These are phyloP conservation scores for Macrosoma leucophasiata DNA, from an alignment of 2,888 invertebrate species.

Conservation along the genomic window DNA sequence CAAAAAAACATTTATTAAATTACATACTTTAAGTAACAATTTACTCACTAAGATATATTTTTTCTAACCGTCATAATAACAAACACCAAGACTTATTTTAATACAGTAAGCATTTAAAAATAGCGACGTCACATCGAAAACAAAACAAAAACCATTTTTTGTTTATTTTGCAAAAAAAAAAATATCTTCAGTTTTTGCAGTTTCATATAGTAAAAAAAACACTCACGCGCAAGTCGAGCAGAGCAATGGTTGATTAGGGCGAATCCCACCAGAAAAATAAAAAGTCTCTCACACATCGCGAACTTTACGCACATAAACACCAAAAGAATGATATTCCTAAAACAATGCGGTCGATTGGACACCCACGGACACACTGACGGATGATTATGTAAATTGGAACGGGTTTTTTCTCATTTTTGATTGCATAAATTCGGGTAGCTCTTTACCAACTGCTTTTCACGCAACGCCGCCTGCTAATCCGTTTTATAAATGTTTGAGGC, in stretches of 20 bases:
- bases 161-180: no score
- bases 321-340: no score
- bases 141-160: no score
- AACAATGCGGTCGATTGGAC: constrained; percentile 33
- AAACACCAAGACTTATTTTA: no score
- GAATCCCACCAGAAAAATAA: constrained; percentile 39
- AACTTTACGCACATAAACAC: constrained; percentile 25
- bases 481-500: constrained; percentile 46
- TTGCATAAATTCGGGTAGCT: constrained; percentile 63
- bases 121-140: no score
- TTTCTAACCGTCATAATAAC: no score
- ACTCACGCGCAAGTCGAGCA: constrained; percentile 61
- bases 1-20: no score
- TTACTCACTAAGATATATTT: no score
- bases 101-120: no score
- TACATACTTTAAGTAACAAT: no score
- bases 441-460: constrained; percentile 68
- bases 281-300: constrained; percentile 56
- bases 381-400: constrained; percentile 56
- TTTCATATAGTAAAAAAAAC: no score
- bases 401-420: constrained; percentile 62
- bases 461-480: constrained; percentile 56
- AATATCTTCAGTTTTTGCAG: no score
- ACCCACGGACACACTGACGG: constrained; percentile 42
- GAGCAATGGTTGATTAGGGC: constrained; percentile 40